Evolutionary conservation across 2,888 invertebrate species (phyloP).

Genomic region (Epsilonema sp.): DNA sequence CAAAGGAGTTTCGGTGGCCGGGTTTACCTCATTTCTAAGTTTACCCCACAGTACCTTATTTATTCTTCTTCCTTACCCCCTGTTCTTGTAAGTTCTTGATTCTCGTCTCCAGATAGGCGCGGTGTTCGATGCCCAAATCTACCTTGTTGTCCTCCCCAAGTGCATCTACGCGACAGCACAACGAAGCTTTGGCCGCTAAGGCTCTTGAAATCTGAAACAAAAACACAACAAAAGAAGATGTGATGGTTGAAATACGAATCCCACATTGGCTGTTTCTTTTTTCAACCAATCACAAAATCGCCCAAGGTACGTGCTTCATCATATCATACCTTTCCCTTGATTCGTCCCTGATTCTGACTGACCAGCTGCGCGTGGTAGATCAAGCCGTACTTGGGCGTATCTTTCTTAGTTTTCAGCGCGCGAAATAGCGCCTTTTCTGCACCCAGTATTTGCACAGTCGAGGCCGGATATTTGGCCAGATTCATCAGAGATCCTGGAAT

Average conservation of each 20-base stretch:
- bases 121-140: constrained; percentile 68
- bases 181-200: constrained; percentile 81
- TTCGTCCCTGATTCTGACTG: constrained; percentile 64
- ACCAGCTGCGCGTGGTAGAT: constrained; percentile 88
- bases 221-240: too few relatives aligned
- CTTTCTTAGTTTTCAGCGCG: constrained; percentile 85
- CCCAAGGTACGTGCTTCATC: too few relatives aligned
- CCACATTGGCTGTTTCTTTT: too few relatives aligned
- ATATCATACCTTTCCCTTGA: constrained; percentile 57
- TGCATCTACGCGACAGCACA: constrained; percentile 83
- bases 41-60: too few relatives aligned
- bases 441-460: constrained; percentile 89
- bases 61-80: constrained; percentile 47
- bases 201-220: constrained; percentile 60
- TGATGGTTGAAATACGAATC: too few relatives aligned
- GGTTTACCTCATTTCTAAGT: too few relatives aligned
- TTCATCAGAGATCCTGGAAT: constrained; percentile 59
- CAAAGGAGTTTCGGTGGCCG: too few relatives aligned
- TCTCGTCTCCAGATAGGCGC: constrained; percentile 62
- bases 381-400: constrained; percentile 95
- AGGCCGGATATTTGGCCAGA: constrained; percentile 90
- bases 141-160: constrained; percentile 55
- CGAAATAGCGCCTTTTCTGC: constrained; percentile 94
- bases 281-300: too few relatives aligned
- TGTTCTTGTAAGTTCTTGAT: constrained; percentile 50